Conservation (phyloP, 2,888 invertebrate species). For the Melolontha melolontha region DNA sequence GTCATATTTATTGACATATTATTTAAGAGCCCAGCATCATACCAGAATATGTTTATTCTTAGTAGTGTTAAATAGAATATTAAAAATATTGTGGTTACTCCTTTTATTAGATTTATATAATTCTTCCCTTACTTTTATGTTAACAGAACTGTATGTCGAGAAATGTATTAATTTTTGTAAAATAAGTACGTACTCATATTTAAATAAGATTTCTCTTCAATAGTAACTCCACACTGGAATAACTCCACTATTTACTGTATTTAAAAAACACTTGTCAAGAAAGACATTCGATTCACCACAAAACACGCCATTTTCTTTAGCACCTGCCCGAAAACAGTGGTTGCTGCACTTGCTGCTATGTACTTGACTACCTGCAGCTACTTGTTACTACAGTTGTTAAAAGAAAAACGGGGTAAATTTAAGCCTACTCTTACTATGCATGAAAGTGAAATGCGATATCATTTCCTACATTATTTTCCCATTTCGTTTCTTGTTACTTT, state of each 20-base stretch:
- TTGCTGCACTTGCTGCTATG: background rate
- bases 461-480: background rate
- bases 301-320: constrained; percentile 44
- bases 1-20: constrained; percentile 20
- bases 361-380: background rate
- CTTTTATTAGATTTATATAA: background rate
- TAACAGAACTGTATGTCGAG: too few species aligned
- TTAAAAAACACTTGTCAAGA: background rate
- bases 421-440: too few species aligned
- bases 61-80: constrained; percentile 3
- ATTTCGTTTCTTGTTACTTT: background rate
- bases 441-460: background rate
- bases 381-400: too few species aligned
- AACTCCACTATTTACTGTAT: constrained; percentile 8
- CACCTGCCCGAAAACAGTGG: constrained; percentile 43
- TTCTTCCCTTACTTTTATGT: background rate
- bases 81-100: background rate
- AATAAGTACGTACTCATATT: background rate
- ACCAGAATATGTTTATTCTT: background rate
- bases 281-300: background rate
- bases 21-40: background rate
- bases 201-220: background rate
- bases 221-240: background rate
- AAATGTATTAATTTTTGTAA: too few species aligned
- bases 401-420: constrained; percentile 8